Evolutionary conservation across 2,113 vertebrate species (phyloP).

Genomic region (Pandion haliaetus): DNA sequence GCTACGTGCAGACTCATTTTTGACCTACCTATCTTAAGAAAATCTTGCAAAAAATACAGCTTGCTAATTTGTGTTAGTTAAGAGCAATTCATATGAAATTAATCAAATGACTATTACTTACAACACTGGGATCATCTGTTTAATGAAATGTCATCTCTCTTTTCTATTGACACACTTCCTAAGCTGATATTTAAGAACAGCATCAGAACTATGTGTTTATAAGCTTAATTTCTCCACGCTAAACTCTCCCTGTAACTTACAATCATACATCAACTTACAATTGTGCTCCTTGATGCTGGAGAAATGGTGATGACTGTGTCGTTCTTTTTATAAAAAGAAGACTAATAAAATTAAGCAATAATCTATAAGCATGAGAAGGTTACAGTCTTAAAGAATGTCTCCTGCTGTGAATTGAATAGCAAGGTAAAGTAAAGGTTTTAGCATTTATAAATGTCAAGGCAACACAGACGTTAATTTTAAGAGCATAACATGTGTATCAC

Average conservation of each 20-base stretch:
- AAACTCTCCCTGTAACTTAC: neutral
- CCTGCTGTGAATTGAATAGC: slow-evolving; percentile 12
- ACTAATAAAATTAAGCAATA: slow-evolving; percentile 40
- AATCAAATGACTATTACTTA: neutral
- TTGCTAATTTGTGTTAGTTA: neutral
- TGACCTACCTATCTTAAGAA: neutral
- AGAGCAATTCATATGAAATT: neutral
- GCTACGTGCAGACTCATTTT: neutral
- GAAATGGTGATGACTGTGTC: neutral
- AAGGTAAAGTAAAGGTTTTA: slow-evolving; percentile 42
- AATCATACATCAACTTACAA: neutral
- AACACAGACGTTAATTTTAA: slow-evolving; percentile 7
- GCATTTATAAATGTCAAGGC: slow-evolving; percentile 44
- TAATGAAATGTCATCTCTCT: neutral
- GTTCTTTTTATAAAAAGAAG: neutral
- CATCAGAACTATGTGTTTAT: neutral
- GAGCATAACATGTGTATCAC: neutral
- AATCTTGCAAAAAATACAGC: neutral
- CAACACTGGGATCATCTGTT: neutral
- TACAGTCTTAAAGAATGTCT: slow-evolving; percentile 2
- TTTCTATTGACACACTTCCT: neutral
- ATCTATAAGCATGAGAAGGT: neutral
- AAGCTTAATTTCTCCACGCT: neutral
- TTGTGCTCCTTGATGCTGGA: neutral
- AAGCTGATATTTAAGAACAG: neutral